A percentile compares a stretch with the other conserved stretches of the same genome.
phyloP scores from a whole-genome alignment of 2,797 vertebrate species.

The Smutsia gigantea region DNA sequence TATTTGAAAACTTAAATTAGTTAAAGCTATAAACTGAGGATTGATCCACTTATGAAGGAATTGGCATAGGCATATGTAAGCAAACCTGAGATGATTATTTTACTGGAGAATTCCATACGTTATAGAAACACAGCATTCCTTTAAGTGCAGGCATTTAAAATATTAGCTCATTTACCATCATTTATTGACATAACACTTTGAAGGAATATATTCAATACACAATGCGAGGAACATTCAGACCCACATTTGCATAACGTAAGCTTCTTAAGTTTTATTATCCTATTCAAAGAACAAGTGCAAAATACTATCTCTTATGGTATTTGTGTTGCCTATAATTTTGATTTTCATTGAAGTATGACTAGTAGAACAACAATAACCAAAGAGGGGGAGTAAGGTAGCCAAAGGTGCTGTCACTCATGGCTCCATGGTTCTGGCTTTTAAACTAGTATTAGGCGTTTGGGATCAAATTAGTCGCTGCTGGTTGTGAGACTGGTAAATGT shows the following conservation, averaged over 20 bases:
- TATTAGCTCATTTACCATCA: slow-evolving; percentile 35
- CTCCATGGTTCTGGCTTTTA: neutral
- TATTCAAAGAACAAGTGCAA: slow-evolving; percentile 42
- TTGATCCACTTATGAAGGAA: neutral
- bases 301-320: neutral
- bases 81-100: slow-evolving; percentile 25
- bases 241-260: neutral
- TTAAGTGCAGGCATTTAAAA: slow-evolving; percentile 32
- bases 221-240: neutral
- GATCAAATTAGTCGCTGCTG: neutral
- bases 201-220: slow-evolving; percentile 30
- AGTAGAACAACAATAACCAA: neutral
- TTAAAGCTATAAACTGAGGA: neutral
- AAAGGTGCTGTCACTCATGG: neutral
- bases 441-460: neutral
- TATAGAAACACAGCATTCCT: slow-evolving; percentile 11
- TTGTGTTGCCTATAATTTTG: neutral
- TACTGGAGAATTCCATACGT: neutral
- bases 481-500: neutral
- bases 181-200: slow-evolving; percentile 1
- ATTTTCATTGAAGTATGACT: slow-evolving; percentile 48
- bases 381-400: neutral
- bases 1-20: slow-evolving; percentile 19
- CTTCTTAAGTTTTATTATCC: slow-evolving; percentile 5
- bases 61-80: neutral